These are phyloP conservation scores for Anoplopoma fimbria DNA, from an alignment of 2,113 vertebrate species.

Conservation along the genomic window DNA sequence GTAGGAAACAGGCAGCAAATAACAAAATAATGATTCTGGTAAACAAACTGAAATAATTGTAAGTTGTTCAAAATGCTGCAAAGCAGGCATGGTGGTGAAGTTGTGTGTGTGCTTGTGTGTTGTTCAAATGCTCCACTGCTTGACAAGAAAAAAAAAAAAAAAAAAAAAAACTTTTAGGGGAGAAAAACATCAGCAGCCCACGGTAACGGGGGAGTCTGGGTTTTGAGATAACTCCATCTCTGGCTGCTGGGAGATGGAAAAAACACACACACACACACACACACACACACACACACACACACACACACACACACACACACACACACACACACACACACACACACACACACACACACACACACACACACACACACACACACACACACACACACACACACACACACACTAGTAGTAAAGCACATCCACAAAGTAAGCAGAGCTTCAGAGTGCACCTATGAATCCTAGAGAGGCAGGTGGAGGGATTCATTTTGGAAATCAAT, in stretches of 20 bases:
- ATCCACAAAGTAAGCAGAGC: conserved; percentile 11
- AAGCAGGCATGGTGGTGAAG: background rate
- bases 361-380: conserved; percentile 6
- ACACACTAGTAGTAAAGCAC: background rate
- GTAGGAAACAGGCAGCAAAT: background rate
- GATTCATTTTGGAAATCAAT: conserved; percentile 11
- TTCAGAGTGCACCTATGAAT: conserved; percentile 27
- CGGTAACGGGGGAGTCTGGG: conserved; percentile 50
- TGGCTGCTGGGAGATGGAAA: conserved; percentile 44
- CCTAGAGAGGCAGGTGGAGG: background rate
- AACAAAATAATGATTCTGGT: background rate
- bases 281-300: conserved; percentile 7
- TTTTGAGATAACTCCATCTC: conserved; percentile 60
- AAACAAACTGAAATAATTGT: background rate
- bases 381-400: conserved; percentile 15
- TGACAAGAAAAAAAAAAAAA: no score
- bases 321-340: conserved; percentile 8
- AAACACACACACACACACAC: conserved; percentile 19
- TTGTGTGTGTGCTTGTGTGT: conserved; percentile 17
- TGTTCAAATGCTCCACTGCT: conserved; percentile 23
- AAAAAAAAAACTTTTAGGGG: background rate
- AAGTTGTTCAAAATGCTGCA: background rate
- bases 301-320: conserved; percentile 14
- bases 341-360: conserved; percentile 18
- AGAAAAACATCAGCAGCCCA: conserved; percentile 37